A percentile compares a stretch with the other conserved stretches of the same genome.
Conservation (phyloP, 2,888 invertebrate genomes). For the Drosophila koepferae region DNA sequence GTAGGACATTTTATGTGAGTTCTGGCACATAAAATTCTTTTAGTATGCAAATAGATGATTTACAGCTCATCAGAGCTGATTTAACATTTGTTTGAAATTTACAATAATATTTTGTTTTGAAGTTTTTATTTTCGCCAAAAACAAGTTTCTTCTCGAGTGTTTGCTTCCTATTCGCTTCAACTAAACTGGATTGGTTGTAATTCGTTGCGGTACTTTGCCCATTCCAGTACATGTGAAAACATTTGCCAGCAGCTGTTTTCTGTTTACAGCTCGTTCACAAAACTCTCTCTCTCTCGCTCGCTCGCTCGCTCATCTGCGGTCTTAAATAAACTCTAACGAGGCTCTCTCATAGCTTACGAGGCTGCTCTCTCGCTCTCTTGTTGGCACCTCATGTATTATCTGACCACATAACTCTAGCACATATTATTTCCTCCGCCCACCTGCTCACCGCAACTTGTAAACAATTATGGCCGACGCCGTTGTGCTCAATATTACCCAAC, state of each 20-base stretch:
- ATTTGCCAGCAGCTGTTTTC: conserved; percentile 68
- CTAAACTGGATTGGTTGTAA: background rate
- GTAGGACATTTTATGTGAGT: conserved; percentile 1
- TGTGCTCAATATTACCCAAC: conserved; percentile 64
- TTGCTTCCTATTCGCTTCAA: background rate
- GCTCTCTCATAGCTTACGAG: conserved; percentile 13
- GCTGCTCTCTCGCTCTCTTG: conserved; percentile 19
- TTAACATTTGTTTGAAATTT: background rate
- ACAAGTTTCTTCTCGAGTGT: background rate
- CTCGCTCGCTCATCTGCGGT: conserved; percentile 11
- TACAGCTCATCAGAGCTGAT: background rate
- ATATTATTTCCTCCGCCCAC: conserved; percentile 58
- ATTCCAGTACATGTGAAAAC: background rate
- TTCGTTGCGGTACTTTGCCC: background rate
- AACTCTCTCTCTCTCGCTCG: conserved; percentile 13
- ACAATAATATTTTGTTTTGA: background rate
- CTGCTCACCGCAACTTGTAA: conserved; percentile 74
- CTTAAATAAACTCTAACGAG: conserved; percentile 17
- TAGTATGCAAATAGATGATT: conserved; percentile 11
- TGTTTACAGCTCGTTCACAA: conserved; percentile 64
- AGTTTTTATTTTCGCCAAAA: background rate
- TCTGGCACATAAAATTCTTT: background rate
- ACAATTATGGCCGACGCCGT: conserved; percentile 83
- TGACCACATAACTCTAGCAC: conserved; percentile 59
- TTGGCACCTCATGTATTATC: conserved; percentile 41